Evolutionary conservation across 2,888 invertebrate species (phyloP), one percentile per base, ranked within the genome.

Genomic region (Gibbula magus): DNA sequence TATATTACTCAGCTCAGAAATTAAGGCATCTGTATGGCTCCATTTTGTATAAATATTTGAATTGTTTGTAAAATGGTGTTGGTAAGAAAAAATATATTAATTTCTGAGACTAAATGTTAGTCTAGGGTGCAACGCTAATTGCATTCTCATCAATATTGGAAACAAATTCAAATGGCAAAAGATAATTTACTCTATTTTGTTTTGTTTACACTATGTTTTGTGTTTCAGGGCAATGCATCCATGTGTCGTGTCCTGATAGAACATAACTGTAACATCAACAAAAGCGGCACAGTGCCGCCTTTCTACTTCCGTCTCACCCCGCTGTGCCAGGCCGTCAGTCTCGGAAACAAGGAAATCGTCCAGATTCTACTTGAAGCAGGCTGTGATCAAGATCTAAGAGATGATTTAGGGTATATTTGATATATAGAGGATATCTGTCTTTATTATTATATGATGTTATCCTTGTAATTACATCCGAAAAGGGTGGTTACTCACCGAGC

Each of bases 301-400:
- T 70, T 70, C 70, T 39, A 70, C 70, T 70, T 70, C 70, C 70
- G 70, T n/a, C 70, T 70, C 39, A 70, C 70, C 2, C 70, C 70
- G n/a, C 25, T 70, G 70, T 70, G 70, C 20, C 70, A 70, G n/a
- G 70, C 70, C 0, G 70, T 70, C 70, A 70, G 70, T 39, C 20
- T 10, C 0, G 70, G 70, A 3, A 13, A 70, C 70, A 35, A 32
- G 20, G 32, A 70, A 20, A 35, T 35, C 4, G 70, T 70, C 0
- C 10, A n/a, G 70, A 32, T 70, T 32, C 70, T 70, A 0, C 39
- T 70, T 0, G 20, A 70, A 7, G 32, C 70, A 13, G 70, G 70
- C 4, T 70, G 70, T 39, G 35, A 70, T 10, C 29, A 70, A 39
- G 70, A 70, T 70, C 70, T 70, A 35, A 2, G 70, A 4, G 70